phyloP scores from a whole-genome alignment of 92 coral and sea anemone genomes.

The Zoanthus sansibaricus region DNA sequence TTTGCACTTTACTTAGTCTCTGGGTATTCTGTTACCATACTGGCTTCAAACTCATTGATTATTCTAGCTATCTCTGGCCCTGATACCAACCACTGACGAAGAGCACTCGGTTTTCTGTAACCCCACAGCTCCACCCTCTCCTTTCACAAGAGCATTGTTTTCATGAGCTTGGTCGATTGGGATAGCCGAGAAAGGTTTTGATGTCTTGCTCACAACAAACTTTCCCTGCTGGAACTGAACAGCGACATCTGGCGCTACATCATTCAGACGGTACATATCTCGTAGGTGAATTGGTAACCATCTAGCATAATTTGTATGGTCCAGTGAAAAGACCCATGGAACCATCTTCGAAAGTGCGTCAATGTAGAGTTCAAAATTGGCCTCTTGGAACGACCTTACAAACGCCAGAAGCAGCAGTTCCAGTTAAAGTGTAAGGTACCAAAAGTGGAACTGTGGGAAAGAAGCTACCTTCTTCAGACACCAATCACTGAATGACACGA shows the following conservation, averaged over 20 bases:
- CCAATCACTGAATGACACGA: slow-evolving; percentile 24
- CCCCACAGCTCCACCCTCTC: slow-evolving; percentile 12
- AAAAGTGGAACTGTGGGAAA: slow-evolving; percentile 5
- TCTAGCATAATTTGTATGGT: not conserved
- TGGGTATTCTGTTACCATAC: not conserved
- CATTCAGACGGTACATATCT: not conserved
- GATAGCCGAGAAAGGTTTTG: not conserved
- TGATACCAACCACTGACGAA: not conserved
- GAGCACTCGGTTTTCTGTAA: slow-evolving; percentile 45
- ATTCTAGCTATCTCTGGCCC: not conserved
- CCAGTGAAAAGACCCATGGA: not conserved
- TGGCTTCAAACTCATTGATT: not conserved
- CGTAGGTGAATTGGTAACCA: not conserved
- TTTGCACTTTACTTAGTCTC: not conserved
- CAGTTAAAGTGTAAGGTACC: slow-evolving; percentile 1
- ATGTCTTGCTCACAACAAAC: not conserved
- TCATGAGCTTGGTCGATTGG: too few relatives aligned
- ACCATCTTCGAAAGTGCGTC: slow-evolving; percentile 13
- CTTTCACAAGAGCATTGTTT: not conserved
- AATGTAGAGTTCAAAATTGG: slow-evolving; percentile 16
- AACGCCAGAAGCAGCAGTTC: not conserved
- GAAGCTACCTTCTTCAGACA: not conserved
- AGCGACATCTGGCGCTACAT: not conserved
- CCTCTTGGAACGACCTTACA: slow-evolving; percentile 10
- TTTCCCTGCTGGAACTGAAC: not conserved